Base-by-base conservation (phyloP, 1,140 invertebrate genomes). In the Drosophila sp. region DNA sequence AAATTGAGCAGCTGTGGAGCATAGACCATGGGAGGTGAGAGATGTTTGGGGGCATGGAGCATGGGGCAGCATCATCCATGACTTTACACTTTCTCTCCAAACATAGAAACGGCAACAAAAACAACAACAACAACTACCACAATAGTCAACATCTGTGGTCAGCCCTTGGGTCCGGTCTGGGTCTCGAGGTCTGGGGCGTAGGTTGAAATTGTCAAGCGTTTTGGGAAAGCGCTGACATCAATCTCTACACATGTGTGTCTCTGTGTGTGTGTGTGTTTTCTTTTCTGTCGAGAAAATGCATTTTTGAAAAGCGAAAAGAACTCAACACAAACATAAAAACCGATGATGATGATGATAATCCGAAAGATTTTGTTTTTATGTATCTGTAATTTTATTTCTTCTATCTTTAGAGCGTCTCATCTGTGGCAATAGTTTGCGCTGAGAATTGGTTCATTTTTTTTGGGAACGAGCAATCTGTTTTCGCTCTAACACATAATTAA, bases 231-330 rank as follows among this genome's bases (percentile, higher is more conserved):
- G 65, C 71, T 68, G 70, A 66, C 70, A 72, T 38, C 60, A 32
- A 33, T 10, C 30, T n/a, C 30, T 23, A 35, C 11, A 23, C 7
- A 7, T 61, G 30, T 40, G 11, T 62, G 38, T 62, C 25, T 29
- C 4, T 41, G 38, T 61, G n/a, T 30, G 7, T 50, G 60, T 41
- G 23, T 41, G 35, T 61, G 41, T 61, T 29, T 44, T 29, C 27
- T 29, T 61, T 61, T 61, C 5, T 10, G 23, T 35, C 38, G 27
- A 62, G 60, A 62, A 62, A 83, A 83, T 73, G 80, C 55, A 79
- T 84, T 83, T 50, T 78, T 30, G 50, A 79, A 83, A 87, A 86
- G 74, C 78, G 70, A 83, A 85, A 87, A 86, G 84, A 86, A 86
- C 81, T 66, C 44, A 50, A 50, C 44, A 25, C 23, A 50, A 50